These are phyloP conservation scores for Cantharis flavilabris DNA, from an alignment of 2,888 invertebrate genomes.

Conservation along the genomic window DNA sequence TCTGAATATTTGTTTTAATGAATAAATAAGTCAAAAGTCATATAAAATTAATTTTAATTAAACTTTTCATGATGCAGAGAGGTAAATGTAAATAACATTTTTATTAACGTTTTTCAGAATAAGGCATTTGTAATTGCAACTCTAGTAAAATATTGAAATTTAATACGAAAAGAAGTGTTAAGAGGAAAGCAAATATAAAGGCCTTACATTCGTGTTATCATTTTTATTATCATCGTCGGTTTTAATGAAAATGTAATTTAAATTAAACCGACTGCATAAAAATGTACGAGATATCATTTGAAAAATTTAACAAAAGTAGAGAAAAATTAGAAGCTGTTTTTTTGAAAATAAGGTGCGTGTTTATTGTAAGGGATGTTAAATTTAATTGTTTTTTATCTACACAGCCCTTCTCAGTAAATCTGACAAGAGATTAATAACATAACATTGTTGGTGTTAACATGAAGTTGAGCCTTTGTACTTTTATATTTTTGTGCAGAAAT, in stretches of 20 bases:
- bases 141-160: background rate
- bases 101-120: background rate
- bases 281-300: background rate
- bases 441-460: constrained; percentile 7
- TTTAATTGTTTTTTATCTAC: background rate
- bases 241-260: background rate
- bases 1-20: background rate
- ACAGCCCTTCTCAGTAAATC: background rate
- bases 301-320: background rate
- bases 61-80: background rate
- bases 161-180: background rate
- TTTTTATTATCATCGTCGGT: background rate
- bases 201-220: background rate
- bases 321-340: background rate
- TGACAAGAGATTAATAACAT: constrained; percentile 11
- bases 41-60: background rate
- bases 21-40: background rate
- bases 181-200: background rate
- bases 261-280: background rate
- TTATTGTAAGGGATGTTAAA: background rate
- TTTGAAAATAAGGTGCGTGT: background rate
- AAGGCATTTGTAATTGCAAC: background rate
- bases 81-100: background rate
- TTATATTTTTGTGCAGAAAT: background rate
- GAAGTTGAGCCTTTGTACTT: constrained; percentile 2